Evolutionary conservation across 92 coral and sea anemone species (phyloP), one percentile per base, ranked within the genome.

Genomic region (Actinernus sp.): DNA sequence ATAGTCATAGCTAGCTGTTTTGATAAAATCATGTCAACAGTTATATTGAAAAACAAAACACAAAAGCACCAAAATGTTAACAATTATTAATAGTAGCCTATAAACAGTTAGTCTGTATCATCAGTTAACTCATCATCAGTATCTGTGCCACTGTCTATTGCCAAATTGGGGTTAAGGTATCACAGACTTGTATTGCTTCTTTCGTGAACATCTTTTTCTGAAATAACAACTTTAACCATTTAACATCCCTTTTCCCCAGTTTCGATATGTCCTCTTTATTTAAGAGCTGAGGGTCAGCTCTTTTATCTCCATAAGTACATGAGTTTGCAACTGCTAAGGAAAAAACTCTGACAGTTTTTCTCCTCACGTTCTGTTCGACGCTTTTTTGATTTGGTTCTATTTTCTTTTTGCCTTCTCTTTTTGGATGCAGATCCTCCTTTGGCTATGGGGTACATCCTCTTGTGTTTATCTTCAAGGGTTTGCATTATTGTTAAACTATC

Each of bases 331-430:
- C 70, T 27, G 60, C 50, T n/a, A 45, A 46, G 37, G 33, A 59
- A 73, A 38, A 73, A 40, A 38, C 38, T 73, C 26, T 73, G 55
- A 47, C 80, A 46, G 62, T 73, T 73, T 73, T 46, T 32, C 67
- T 73, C 68, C 60, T 73, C 37, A 26, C 34, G 62, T 33, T 73
- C 61, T 44, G 43, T 33, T 31, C 45, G 52, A 21, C 71, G 28
- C 23, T 58, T 73, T 39, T 73, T 74, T 62, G 62, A 47, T 14
- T 74, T 74, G 51, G 41, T 63, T 46, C 27, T 49, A 37, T 74
- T 74, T 74, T 74, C 81, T 73, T 74, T 51, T 74, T 60, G 72
- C 48, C 81, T 74, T 74, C 72, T 74, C 38, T 74, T 74, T 62
- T 44, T 49, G 17, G 44, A 49, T 73, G 81, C 31, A 36, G 71